A percentile compares a stretch with the other conserved stretches of the same genome.
These are phyloP conservation scores for Physella acuta DNA, from an alignment of 1,140 invertebrate species.

Conservation along the genomic window DNA sequence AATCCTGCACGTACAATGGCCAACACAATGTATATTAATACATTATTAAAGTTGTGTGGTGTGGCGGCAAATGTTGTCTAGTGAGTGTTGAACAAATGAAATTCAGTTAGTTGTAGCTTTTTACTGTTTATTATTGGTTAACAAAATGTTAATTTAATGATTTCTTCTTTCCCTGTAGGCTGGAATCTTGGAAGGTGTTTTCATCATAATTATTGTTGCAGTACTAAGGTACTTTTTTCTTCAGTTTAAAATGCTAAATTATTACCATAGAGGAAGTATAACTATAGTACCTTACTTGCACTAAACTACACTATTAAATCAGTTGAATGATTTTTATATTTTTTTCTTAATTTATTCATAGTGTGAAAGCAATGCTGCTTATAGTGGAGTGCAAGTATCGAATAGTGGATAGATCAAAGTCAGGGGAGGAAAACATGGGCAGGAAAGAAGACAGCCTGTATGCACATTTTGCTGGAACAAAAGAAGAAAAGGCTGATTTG, in stretches of 20 bases:
- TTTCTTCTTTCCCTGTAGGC: constrained; percentile 50
- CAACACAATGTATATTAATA: too few species aligned
- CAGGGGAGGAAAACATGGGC: constrained; percentile 19
- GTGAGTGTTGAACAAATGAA: not conserved
- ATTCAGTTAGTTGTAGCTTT: too few species aligned
- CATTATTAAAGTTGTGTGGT: not conserved
- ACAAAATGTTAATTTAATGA: not conserved
- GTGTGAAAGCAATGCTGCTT: constrained; percentile 61
- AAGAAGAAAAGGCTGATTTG: constrained; percentile 24
- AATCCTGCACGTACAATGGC: too few species aligned
- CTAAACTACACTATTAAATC: not conserved
- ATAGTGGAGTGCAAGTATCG: constrained; percentile 61
- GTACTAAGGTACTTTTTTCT: constrained; percentile 42
- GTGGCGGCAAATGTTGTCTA: not conserved
- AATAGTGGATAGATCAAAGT: constrained; percentile 38
- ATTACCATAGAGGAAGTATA: not conserved
- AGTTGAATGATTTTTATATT: not conserved
- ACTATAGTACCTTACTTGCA: too few species aligned
- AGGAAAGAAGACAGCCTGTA: constrained; percentile 22
- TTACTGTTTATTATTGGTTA: not conserved
- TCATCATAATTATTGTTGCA: constrained; percentile 59
- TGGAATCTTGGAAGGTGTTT: constrained; percentile 60
- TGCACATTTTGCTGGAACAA: not conserved
- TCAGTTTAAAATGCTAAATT: not conserved
- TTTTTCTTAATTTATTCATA: constrained; percentile 36